Evolutionary conservation across 2,888 invertebrate genomes (phyloP).

Genomic region (Theodoxus fluviatilis): DNA sequence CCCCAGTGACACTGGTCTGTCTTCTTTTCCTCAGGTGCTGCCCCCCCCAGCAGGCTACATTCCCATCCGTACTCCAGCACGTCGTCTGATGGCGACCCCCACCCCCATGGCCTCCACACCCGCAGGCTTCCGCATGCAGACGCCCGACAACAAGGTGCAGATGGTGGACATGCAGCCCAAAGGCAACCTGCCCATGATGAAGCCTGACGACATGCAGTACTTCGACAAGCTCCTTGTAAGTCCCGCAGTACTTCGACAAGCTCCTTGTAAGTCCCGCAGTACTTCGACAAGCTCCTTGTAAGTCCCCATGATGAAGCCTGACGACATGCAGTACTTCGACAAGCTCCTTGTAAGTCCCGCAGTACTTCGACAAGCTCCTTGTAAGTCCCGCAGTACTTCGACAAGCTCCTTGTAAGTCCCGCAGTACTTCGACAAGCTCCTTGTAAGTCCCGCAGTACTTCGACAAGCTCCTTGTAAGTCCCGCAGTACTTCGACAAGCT

Average conservation of each 20-base stretch:
- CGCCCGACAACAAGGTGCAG: slow-evolving; percentile 62
- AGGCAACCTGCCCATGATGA: slow-evolving; percentile 95
- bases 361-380: too few species aligned
- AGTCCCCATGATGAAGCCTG: not conserved
- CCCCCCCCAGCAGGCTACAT: slow-evolving; percentile 95
- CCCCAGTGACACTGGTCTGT: slow-evolving; percentile 4
- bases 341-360: too few species aligned
- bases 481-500: too few species aligned
- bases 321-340: too few species aligned
- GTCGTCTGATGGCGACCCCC: slow-evolving; percentile 96
- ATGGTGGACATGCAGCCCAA: slow-evolving; percentile 97
- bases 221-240: slow-evolving; percentile 90
- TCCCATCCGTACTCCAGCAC: slow-evolving; percentile 94
- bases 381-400: too few species aligned
- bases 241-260: slow-evolving; percentile 16
- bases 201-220: slow-evolving; percentile 99
- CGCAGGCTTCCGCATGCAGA: slow-evolving; percentile 65
- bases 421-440: too few species aligned
- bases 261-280: too few species aligned
- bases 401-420: too few species aligned
- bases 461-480: too few species aligned
- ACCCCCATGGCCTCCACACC: slow-evolving; percentile 79
- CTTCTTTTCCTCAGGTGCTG: slow-evolving; percentile 67
- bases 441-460: too few species aligned
- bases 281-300: too few species aligned